These are phyloP conservation scores for Oreotrochilus melanogaster DNA, from an alignment of 2,113 vertebrate species.

Conservation along the genomic window DNA sequence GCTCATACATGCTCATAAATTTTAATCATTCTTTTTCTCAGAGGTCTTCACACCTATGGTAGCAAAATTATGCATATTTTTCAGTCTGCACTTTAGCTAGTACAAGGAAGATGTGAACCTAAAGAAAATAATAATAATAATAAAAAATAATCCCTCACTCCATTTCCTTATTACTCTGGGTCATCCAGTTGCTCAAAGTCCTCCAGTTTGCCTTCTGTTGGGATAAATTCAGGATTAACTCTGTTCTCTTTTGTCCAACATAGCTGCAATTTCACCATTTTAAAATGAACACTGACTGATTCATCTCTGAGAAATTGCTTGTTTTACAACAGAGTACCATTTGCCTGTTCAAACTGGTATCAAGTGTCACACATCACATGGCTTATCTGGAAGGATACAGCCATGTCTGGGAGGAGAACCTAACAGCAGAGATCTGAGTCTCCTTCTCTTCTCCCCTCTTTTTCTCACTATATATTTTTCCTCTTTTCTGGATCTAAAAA, in stretches of 20 bases:
- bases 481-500: not conserved
- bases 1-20: not conserved
- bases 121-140: not conserved
- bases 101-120: not conserved
- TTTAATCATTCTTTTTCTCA: not conserved
- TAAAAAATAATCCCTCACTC: not conserved
- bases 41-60: not conserved
- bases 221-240: not conserved
- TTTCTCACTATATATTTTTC: not conserved
- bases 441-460: not conserved
- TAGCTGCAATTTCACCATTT: not conserved
- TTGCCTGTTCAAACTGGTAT: not conserved
- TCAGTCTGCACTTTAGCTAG: not conserved
- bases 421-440: not conserved
- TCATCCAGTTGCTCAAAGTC: not conserved
- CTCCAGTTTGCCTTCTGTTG: not conserved
- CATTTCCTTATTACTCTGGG: not conserved
- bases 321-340: not conserved
- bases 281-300: not conserved
- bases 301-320: not conserved
- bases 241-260: not conserved
- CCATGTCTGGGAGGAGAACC: not conserved
- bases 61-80: not conserved
- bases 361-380: not conserved
- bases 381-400: not conserved